Evolutionary conservation across 1,140 invertebrate genomes (phyloP).

Genomic region (Drosophila oshimai): DNA sequence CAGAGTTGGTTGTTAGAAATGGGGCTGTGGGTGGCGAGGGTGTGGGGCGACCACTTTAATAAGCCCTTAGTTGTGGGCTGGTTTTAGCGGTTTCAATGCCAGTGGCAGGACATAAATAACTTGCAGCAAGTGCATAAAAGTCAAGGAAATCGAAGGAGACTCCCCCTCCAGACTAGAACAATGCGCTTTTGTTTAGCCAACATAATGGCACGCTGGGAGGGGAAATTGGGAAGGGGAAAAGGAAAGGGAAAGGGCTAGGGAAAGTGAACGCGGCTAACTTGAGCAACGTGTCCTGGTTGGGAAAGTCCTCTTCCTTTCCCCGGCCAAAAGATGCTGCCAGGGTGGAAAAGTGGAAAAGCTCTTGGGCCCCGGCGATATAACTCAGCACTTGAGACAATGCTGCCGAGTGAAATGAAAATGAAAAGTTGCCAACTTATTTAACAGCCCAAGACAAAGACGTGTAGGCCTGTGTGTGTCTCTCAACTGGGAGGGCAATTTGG

Average conservation of each 20-base stretch:
- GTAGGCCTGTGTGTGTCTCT: slow-evolving; percentile 35
- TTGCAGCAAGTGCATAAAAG: slow-evolving; percentile 78
- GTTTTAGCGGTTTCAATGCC: slow-evolving; percentile 56
- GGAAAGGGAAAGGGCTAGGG: no score
- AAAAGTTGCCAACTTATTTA: slow-evolving; percentile 67
- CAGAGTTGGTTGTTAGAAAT: slow-evolving; percentile 21
- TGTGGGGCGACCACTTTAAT: slow-evolving; percentile 47
- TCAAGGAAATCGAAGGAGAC: slow-evolving; percentile 78
- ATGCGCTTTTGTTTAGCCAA: slow-evolving; percentile 72
- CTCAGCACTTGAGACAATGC: slow-evolving; percentile 57
- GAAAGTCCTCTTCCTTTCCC: slow-evolving; percentile 8
- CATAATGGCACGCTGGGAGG: slow-evolving; percentile 48
- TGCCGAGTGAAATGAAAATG: slow-evolving; percentile 68
- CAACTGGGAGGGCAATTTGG: slow-evolving; percentile 51
- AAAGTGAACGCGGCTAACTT: slow-evolving; percentile 58
- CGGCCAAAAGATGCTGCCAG: slow-evolving; percentile 19
- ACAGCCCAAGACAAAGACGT: slow-evolving; percentile 45
- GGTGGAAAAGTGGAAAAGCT: slow-evolving; percentile 24
- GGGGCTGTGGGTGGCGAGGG: no score
- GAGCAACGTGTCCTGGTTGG: slow-evolving; percentile 50
- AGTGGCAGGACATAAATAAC: slow-evolving; percentile 70
- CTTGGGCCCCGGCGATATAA: slow-evolving; percentile 15
- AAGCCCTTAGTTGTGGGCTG: slow-evolving; percentile 12
- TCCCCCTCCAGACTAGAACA: slow-evolving; percentile 50
- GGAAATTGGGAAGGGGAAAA: no score